A percentile compares a stretch with the other conserved stretches of the same genome.
Conservation (phyloP, 2,797 vertebrate genomes). For the Dendrocincla tyrannina region DNA sequence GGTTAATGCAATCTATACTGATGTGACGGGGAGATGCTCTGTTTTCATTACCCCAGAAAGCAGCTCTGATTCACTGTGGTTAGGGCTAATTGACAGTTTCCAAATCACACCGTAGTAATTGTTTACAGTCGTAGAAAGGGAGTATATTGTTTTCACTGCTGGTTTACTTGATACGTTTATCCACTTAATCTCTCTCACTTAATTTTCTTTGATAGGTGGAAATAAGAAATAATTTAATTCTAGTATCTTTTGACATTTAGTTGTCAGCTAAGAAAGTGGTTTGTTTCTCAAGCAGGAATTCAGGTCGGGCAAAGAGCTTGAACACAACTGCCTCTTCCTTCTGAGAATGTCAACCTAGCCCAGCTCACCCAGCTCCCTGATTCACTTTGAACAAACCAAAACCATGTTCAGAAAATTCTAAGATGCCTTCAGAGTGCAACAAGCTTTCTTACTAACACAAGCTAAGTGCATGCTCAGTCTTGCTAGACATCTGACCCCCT, state of each 20-base stretch:
- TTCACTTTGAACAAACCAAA: neutral
- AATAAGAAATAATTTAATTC: constrained; percentile 52
- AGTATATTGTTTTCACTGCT: constrained; percentile 42
- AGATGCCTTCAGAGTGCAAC: neutral
- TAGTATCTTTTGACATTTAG: constrained; percentile 20
- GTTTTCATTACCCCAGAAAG: constrained; percentile 49
- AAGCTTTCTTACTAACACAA: neutral
- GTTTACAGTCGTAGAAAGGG: constrained; percentile 43
- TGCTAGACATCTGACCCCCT: neutral
- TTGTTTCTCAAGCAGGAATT: neutral
- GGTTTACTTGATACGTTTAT: constrained; percentile 36
- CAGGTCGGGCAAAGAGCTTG: neutral
- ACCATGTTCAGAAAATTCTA: neutral
- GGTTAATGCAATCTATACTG: constrained; percentile 49
- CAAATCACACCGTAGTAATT: constrained; percentile 37
- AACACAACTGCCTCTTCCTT: neutral
- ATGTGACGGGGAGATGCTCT: constrained; percentile 9
- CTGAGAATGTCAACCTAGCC: neutral
- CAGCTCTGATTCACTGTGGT: constrained; percentile 40
- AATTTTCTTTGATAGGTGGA: constrained; percentile 17
- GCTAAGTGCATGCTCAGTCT: neutral
- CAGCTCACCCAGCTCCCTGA: neutral
- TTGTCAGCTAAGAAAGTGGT: constrained; percentile 4
- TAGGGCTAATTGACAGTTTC: constrained; percentile 54
- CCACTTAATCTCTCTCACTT: constrained; percentile 45